Evolutionary conservation across 2,888 invertebrate genomes (phyloP).

Genomic region (Elegia similella): DNA sequence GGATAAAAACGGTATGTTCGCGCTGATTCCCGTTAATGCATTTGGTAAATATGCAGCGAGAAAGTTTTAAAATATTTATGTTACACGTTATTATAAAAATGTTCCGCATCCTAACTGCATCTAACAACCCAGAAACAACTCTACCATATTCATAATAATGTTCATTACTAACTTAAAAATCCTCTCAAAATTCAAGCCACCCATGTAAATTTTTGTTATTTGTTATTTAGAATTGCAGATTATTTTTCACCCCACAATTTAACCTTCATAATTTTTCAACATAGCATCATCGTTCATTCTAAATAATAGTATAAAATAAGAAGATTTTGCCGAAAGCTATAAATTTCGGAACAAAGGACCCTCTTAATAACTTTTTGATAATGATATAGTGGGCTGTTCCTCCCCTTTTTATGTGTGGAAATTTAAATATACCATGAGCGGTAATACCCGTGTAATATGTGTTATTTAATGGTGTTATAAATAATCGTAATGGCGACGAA

Average conservation of each 20-base stretch:
- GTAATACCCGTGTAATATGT: slow-evolving; percentile 38
- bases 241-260: slow-evolving; percentile 7
- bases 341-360: slow-evolving; percentile 38
- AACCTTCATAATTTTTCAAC: slow-evolving; percentile 10
- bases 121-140: no score
- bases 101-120: no score
- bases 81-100: no score
- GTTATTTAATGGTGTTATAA: slow-evolving; percentile 44
- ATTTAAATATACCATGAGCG: slow-evolving; percentile 47
- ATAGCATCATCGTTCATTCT: slow-evolving; percentile 7
- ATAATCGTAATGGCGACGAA: slow-evolving; percentile 13
- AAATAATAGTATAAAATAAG: slow-evolving; percentile 11
- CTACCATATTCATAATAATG: no score
- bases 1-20: no score
- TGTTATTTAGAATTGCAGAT: background rate
- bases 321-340: slow-evolving; percentile 26
- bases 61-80: no score
- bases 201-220: background rate
- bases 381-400: slow-evolving; percentile 46
- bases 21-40: no score
- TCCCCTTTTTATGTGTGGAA: slow-evolving; percentile 35
- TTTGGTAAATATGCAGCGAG: no score
- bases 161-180: background rate
- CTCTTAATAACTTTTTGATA: slow-evolving; percentile 56
- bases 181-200: background rate